These are phyloP conservation scores for Pampus argenteus DNA, from an alignment of 2,797 vertebrate species.

Conservation along the genomic window DNA sequence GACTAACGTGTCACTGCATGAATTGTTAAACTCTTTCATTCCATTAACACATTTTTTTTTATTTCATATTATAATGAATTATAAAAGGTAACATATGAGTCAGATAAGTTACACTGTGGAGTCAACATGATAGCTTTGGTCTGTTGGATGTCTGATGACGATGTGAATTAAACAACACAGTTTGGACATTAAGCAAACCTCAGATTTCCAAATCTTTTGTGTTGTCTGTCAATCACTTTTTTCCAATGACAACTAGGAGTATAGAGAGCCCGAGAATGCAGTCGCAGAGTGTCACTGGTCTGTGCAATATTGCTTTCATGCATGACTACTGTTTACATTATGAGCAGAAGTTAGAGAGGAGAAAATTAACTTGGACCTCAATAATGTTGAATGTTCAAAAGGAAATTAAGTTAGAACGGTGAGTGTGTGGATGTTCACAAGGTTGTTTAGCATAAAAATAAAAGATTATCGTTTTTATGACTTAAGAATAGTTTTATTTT, in stretches of 20 bases:
- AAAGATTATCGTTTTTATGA: slow-evolving; percentile 1
- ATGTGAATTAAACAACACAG: slow-evolving; percentile 37
- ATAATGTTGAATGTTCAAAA: slow-evolving; percentile 33
- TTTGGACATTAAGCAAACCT: slow-evolving; percentile 64
- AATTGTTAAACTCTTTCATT: slow-evolving; percentile 15
- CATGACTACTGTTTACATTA: slow-evolving; percentile 55
- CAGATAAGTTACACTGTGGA: slow-evolving; percentile 4
- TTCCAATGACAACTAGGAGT: slow-evolving; percentile 59
- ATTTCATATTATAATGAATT: slow-evolving; percentile 24
- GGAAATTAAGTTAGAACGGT: slow-evolving; percentile 30
- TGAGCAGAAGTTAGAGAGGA: slow-evolving; percentile 31
- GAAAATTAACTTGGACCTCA: slow-evolving; percentile 52
- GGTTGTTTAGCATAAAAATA: slow-evolving; percentile 11
- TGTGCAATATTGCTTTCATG: slow-evolving; percentile 61
- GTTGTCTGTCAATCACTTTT: slow-evolving; percentile 73
- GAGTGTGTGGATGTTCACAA: not conserved
- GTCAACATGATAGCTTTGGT: slow-evolving; percentile 8
- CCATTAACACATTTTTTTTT: not conserved
- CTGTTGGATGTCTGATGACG: slow-evolving; percentile 42
- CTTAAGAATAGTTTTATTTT: not conserved
- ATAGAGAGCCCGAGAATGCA: slow-evolving; percentile 39
- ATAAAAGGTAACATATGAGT: slow-evolving; percentile 22
- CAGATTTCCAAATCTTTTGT: slow-evolving; percentile 64
- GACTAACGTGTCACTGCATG: slow-evolving; percentile 29
- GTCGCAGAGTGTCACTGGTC: slow-evolving; percentile 55